These are phyloP conservation scores for Drosophila watanabei DNA, from an alignment of 1,140 invertebrate genomes.

Conservation along the genomic window DNA sequence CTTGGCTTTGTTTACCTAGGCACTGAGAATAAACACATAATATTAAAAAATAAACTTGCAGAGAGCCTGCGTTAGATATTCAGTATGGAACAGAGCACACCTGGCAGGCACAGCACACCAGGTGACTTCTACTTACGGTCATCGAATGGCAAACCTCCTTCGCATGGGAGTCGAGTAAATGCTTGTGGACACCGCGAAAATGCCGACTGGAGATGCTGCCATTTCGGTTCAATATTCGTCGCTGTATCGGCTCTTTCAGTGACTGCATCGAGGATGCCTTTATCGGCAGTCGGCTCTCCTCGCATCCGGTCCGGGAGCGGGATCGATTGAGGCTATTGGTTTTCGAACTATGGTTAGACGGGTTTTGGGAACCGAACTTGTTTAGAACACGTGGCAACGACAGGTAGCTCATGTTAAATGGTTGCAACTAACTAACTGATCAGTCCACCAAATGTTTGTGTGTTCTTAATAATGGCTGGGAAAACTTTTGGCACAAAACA, in stretches of 20 bases:
- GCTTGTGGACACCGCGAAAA: slow-evolving; percentile 92
- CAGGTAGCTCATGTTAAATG: slow-evolving; percentile 69
- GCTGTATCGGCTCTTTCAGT: slow-evolving; percentile 55
- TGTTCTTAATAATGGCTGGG: not conserved
- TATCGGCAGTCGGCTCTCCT: slow-evolving; percentile 32
- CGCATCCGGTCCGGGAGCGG: slow-evolving; percentile 34
- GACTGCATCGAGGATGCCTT: slow-evolving; percentile 69
- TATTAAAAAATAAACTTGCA: slow-evolving; percentile 6
- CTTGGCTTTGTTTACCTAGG: slow-evolving; percentile 45
- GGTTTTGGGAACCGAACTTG: slow-evolving; percentile 45
- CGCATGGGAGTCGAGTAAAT: slow-evolving; percentile 90
- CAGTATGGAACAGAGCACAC: not conserved
- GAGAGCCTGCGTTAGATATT: not conserved
- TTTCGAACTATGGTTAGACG: slow-evolving; percentile 56
- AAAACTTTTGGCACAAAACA: slow-evolving; percentile 17
- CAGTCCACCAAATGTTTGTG: slow-evolving; percentile 6
- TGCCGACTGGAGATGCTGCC: slow-evolving; percentile 78
- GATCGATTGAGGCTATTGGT: slow-evolving; percentile 67
- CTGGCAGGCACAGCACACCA: slow-evolving; percentile 2
- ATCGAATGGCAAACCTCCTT: slow-evolving; percentile 90
- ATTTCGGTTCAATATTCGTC: slow-evolving; percentile 77
- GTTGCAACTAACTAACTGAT: slow-evolving; percentile 12
- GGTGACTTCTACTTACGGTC: slow-evolving; percentile 88
- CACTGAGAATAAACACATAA: slow-evolving; percentile 25
- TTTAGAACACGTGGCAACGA: slow-evolving; percentile 64